These are phyloP conservation scores for Yasuhikotakia modesta DNA, from an alignment of 2,797 vertebrate species.

Conservation along the genomic window DNA sequence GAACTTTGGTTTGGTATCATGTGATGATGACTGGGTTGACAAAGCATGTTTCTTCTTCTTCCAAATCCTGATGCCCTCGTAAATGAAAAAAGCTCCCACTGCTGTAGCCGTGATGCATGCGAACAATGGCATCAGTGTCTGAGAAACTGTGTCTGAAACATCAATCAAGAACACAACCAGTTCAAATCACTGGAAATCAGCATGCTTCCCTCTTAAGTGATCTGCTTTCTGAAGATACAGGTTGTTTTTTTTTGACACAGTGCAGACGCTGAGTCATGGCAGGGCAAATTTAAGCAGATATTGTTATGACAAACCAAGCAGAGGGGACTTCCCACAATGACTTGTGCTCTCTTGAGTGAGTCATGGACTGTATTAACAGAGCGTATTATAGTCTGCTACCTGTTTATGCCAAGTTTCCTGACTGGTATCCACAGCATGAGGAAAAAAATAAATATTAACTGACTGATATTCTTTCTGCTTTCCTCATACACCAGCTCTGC, in stretches of 20 bases:
- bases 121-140: neutral
- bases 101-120: neutral
- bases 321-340: slow-evolving; percentile 10
- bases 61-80: neutral
- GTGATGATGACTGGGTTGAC: neutral
- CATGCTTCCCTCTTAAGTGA: neutral
- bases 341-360: neutral
- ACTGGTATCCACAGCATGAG: neutral
- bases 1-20: neutral
- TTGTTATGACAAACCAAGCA: neutral
- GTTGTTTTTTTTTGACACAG: neutral
- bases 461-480: neutral
- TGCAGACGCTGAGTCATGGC: slow-evolving; percentile 25
- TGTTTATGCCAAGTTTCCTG: neutral
- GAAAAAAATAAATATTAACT: neutral
- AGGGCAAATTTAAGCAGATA: slow-evolving; percentile 10
- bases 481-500: neutral
- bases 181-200: neutral
- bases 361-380: neutral
- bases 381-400: neutral
- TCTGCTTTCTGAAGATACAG: neutral
- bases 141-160: slow-evolving; percentile 10
- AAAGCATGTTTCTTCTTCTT: slow-evolving; percentile 12
- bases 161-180: neutral
- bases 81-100: neutral